phyloP scores from a whole-genome alignment of 2,113 vertebrate species.

The Eretmochelys imbricata region DNA sequence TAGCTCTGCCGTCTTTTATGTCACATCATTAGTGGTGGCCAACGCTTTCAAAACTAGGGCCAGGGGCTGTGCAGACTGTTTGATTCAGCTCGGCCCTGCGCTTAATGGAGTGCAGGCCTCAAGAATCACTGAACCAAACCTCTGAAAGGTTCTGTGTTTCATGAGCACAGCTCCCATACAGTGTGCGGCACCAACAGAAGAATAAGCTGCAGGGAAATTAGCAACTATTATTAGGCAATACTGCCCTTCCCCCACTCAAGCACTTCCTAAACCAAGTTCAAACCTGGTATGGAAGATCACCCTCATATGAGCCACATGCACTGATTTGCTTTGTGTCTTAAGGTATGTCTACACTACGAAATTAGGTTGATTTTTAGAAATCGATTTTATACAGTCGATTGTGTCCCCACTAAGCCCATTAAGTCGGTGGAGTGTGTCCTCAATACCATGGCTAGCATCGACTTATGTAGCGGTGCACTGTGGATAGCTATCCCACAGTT shows the following conservation, averaged over 20 bases:
- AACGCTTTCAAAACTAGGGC: constrained; percentile 70
- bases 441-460: too few relatives aligned
- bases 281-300: neutral
- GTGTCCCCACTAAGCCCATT: too few relatives aligned
- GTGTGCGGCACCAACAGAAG: neutral
- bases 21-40: constrained; percentile 56
- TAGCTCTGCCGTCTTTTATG: constrained; percentile 57
- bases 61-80: constrained; percentile 39
- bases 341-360: too few relatives aligned
- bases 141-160: constrained; percentile 56
- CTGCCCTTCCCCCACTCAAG: neutral
- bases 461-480: too few relatives aligned
- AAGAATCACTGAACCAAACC: constrained; percentile 52
- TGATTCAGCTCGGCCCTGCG: constrained; percentile 59
- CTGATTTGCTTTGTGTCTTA: neutral
- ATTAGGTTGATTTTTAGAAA: too few relatives aligned
- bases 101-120: constrained; percentile 70
- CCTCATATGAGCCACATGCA: neutral
- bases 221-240: neutral
- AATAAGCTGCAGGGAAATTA: neutral
- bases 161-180: constrained; percentile 51
- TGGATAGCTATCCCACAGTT: too few relatives aligned
- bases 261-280: neutral
- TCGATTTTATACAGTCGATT: too few relatives aligned
- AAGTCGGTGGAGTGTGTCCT: too few relatives aligned